Evolutionary conservation across 2,797 vertebrate genomes (phyloP).

Genomic region (Microctenopoma stevenorrisi): DNA sequence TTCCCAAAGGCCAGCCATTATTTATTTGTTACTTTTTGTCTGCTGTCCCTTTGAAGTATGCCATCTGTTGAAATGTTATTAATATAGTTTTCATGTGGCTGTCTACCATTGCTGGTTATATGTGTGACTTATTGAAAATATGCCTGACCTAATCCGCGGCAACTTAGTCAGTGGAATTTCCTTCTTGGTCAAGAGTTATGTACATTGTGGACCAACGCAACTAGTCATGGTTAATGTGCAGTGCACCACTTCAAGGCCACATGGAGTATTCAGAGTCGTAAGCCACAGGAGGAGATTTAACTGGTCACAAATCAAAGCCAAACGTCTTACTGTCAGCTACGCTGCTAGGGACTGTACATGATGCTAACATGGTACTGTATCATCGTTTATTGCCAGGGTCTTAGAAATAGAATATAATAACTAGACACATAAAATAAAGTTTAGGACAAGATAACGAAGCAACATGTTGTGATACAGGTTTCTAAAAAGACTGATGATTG

Average conservation of each 20-base stretch:
- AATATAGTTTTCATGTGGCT: constrained; percentile 48
- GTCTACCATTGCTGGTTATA: constrained; percentile 49
- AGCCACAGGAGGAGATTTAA: constrained; percentile 36
- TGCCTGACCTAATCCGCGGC: constrained; percentile 36
- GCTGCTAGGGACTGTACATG: not conserved
- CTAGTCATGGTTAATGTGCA: constrained; percentile 48
- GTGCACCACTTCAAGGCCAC: constrained; percentile 34
- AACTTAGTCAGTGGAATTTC: constrained; percentile 55
- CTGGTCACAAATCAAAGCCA: constrained; percentile 19
- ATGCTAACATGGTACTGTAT: not conserved
- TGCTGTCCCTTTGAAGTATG: constrained; percentile 51
- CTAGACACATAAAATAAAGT: constrained; percentile 6
- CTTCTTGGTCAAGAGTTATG: constrained; percentile 42
- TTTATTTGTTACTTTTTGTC: constrained; percentile 60
- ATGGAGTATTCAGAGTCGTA: constrained; percentile 22
- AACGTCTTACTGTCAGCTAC: not conserved
- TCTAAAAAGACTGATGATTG: constrained; percentile 3
- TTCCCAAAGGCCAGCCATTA: constrained; percentile 52
- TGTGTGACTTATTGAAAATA: constrained; percentile 44
- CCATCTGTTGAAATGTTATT: constrained; percentile 40
- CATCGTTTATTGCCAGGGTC: constrained; percentile 9
- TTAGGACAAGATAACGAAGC: not conserved
- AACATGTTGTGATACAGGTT: not conserved
- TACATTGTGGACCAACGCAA: constrained; percentile 24
- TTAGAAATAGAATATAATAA: constrained; percentile 4